Base-by-base conservation (phyloP, 2,797 vertebrate genomes). In the Heliangelus exortis region DNA sequence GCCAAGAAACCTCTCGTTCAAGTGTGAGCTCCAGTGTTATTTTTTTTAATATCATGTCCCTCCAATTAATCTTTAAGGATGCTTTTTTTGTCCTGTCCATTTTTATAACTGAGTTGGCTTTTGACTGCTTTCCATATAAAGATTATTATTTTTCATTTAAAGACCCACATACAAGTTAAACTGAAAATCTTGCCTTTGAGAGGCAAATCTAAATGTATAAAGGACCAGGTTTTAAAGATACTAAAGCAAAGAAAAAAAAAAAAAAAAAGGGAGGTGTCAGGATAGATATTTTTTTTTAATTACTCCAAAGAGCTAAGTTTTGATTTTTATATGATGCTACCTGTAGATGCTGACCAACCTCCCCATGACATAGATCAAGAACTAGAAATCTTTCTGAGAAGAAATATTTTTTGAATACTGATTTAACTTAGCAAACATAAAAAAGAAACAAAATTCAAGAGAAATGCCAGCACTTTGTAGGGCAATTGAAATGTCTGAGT, bases 141-240 rank as follows among this genome's bases (percentile, higher is more conserved):
- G 61, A 31, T 33, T 31, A 45, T 33, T 62, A 2, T 47, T 23
- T 65, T 28, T 39, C 57, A 75, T 23, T 33, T 62, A 26, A 63
- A 77, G 34, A 77, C 12, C 34, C 66, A 29, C 0, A 9, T 20
- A 12, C 2, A 50, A 57, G 7, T 55, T 74, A 41, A 45, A 39
- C 26, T 50, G 31, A 9, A 31, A 66, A 3, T 3, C 10, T 58
- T 41, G 31, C 26, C 53, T 51, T 61, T 14, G 47, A 43, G 16
- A 10, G 8, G 21, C 28, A 51, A 15, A 1, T 0, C 9, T 50
- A 61, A 67, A 41, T 0, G 0, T 3, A 11, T 12, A 18, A 72
- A 63, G 22, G 14, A 31, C 1, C 5, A 26, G 58, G 6, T 57
- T 73, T 67, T 57, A 63, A 62, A 90, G 15, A 16, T 8, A 11